Conservation (phyloP, 2,888 invertebrate genomes). For the Chrysomela aeneicollis region DNA sequence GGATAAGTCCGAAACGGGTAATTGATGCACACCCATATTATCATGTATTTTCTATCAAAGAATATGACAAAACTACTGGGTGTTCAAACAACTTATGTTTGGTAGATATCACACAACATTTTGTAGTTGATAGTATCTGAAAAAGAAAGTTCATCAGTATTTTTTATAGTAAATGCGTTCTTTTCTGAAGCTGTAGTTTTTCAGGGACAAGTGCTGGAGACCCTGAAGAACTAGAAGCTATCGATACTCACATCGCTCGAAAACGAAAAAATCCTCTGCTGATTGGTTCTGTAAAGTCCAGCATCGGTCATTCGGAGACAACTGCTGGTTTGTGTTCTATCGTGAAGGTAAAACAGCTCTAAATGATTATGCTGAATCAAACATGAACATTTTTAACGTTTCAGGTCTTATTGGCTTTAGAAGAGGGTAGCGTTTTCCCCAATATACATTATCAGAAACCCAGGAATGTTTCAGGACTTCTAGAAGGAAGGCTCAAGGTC, state of each 20-base stretch:
- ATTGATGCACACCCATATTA: too few species aligned
- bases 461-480: constrained; percentile 66
- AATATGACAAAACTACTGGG: too few species aligned
- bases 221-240: constrained; percentile 87
- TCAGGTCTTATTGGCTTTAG: constrained; percentile 68
- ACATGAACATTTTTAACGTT: background rate
- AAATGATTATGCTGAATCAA: background rate
- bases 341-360: constrained; percentile 69
- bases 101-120: too few species aligned
- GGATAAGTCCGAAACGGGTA: too few species aligned
- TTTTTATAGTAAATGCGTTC: too few species aligned
- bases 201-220: constrained; percentile 83
- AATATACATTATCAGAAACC: constrained; percentile 76
- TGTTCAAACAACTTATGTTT: too few species aligned
- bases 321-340: background rate
- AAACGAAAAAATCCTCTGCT: constrained; percentile 16
- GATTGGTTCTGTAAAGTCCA: background rate
- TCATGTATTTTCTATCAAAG: too few species aligned
- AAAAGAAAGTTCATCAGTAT: too few species aligned
- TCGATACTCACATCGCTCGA: constrained; percentile 79
- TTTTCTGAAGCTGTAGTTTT: background rate
- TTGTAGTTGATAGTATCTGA: too few species aligned
- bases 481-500: constrained; percentile 72
- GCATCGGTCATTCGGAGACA: background rate
- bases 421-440: constrained; percentile 80